Percentiles rank a stretch among this genome's conserved stretches.
Conservation (phyloP, 2,888 invertebrate species). For the Eumacrocentrus americanus region DNA sequence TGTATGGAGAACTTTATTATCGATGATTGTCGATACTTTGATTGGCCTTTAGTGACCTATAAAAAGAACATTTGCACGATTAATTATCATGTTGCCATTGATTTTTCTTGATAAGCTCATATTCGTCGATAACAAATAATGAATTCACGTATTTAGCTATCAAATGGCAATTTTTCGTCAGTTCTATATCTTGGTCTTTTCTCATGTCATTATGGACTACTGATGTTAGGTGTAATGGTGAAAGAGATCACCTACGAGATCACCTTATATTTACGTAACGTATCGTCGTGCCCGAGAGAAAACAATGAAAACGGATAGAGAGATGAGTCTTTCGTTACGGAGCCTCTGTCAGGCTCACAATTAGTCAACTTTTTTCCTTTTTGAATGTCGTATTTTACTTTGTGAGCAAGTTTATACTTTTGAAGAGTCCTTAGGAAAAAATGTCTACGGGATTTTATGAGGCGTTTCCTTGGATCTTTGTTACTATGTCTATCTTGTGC, state of each 20-base stretch:
- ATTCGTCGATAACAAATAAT: too few relatives aligned
- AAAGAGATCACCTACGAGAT: conserved; percentile 16
- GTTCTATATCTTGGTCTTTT: too few relatives aligned
- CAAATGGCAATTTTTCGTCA: too few relatives aligned
- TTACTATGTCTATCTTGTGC: neutral
- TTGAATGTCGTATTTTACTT: neutral
- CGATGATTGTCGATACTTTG: too few relatives aligned
- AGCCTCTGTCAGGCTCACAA: conserved; percentile 12
- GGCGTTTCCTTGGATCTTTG: neutral
- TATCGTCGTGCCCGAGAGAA: conserved; percentile 21
- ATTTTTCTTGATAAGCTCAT: too few relatives aligned
- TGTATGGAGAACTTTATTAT: too few relatives aligned
- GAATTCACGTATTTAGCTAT: too few relatives aligned
- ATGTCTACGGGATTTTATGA: neutral
- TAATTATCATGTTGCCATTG: too few relatives aligned
- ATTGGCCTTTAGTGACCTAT: too few relatives aligned
- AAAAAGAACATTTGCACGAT: too few relatives aligned
- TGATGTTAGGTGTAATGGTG: too few relatives aligned
- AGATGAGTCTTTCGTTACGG: conserved; percentile 11
- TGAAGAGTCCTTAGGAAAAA: neutral
- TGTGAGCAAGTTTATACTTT: neutral
- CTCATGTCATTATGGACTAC: too few relatives aligned
- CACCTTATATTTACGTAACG: conserved; percentile 21
- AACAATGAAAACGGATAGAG: conserved; percentile 27
- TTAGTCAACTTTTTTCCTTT: conserved; percentile 13